Conservation (phyloP, 2,797 vertebrate species). For the Danio choprae region DNA sequence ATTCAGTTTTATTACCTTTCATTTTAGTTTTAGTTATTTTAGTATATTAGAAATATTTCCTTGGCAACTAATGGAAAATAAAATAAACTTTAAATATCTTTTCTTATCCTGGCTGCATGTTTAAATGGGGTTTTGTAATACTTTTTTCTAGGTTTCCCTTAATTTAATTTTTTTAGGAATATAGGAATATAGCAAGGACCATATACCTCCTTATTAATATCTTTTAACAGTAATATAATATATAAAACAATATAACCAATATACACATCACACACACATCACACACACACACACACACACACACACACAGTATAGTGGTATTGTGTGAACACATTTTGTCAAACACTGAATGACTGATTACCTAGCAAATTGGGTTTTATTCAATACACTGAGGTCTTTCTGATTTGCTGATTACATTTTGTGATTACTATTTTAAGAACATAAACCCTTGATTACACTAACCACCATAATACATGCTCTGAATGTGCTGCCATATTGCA, state of each 20-base stretch:
- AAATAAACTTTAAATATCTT: too few species aligned
- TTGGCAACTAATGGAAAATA: too few species aligned
- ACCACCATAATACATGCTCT: conserved; percentile 53
- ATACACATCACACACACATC: not conserved
- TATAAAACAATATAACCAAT: not conserved
- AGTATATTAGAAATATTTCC: too few species aligned
- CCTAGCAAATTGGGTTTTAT: conserved; percentile 20
- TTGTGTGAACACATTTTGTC: conserved; percentile 24
- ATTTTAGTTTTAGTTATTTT: too few species aligned
- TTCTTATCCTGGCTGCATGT: too few species aligned
- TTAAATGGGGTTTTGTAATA: too few species aligned
- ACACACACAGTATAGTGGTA: not conserved
- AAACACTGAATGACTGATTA: conserved; percentile 18
- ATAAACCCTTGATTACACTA: conserved; percentile 64
- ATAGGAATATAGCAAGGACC: not conserved
- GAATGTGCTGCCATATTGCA: conserved; percentile 50
- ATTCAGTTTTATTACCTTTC: too few species aligned
- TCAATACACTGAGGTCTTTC: conserved; percentile 26
- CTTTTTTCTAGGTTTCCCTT: too few species aligned
- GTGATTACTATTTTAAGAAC: conserved; percentile 58
- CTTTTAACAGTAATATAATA: not conserved
- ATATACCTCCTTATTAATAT: not conserved
- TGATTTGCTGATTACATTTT: conserved; percentile 57
- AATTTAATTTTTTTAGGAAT: too few species aligned
- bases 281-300: too few species aligned